phyloP scores from a whole-genome alignment of 2,113 vertebrate genomes.

The Notothenia coriiceps region DNA sequence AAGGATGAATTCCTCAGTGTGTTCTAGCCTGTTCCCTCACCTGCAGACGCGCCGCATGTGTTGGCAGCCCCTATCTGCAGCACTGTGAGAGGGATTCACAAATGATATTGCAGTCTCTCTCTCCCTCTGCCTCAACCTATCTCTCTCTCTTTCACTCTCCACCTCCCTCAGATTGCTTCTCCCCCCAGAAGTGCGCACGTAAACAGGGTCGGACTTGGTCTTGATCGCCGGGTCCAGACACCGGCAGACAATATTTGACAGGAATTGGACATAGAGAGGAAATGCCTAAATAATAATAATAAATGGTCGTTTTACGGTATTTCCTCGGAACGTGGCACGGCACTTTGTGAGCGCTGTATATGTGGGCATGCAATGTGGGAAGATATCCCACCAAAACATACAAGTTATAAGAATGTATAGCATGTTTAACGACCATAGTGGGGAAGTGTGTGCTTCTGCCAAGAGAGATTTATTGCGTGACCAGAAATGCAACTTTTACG shows the following conservation, averaged over 20 bases:
- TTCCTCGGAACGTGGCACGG: constrained; percentile 56
- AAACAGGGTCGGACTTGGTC: constrained; percentile 90
- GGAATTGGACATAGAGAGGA: constrained; percentile 26
- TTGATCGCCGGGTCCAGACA: constrained; percentile 89
- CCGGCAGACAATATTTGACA: constrained; percentile 76
- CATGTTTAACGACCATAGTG: not conserved
- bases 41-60: constrained; percentile 93
- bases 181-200: constrained; percentile 82
- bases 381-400: not conserved
- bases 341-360: constrained; percentile 59
- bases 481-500: constrained; percentile 54
- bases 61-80: constrained; percentile 94
- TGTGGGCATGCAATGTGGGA: not conserved
- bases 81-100: constrained; percentile 93
- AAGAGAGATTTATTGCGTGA: not conserved
- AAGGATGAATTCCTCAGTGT: constrained; percentile 74
- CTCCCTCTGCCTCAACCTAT: constrained; percentile 70
- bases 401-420: too few species aligned
- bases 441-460: not conserved
- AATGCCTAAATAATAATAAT: not conserved
- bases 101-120: constrained; percentile 95
- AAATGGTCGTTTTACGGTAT: constrained; percentile 27
- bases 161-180: constrained; percentile 62
- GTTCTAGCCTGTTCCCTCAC: constrained; percentile 88
- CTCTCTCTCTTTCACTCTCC: constrained; percentile 69